A percentile compares a stretch with the other conserved stretches of the same genome.
Evolutionary conservation across 2,113 vertebrate genomes (phyloP).

Genomic region (Chlorodrepanis virens): DNA sequence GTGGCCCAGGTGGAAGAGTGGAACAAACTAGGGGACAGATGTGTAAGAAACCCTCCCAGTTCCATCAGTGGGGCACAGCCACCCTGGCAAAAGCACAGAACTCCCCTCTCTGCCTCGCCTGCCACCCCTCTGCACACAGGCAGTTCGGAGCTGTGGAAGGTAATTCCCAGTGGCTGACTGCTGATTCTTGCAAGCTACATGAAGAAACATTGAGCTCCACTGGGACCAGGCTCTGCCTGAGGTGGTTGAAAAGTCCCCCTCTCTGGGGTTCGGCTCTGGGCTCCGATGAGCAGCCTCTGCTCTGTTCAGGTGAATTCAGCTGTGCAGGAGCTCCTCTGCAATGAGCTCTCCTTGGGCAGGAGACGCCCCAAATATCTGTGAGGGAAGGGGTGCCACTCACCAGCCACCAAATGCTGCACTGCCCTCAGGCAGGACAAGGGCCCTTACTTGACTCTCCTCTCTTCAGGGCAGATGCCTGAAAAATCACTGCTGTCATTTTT

Average conservation of each 20-base stretch:
- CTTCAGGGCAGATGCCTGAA: neutral
- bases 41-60: neutral
- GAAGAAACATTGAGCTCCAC: rapidly evolving
- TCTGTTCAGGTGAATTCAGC: neutral
- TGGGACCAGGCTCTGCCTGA: neutral
- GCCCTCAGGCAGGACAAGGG: neutral
- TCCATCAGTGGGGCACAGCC: neutral
- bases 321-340: neutral
- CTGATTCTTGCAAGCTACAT: rapidly evolving
- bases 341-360: neutral
- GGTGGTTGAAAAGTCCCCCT: neutral
- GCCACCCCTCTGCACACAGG: neutral
- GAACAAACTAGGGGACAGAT: neutral
- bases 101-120: neutral
- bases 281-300: rapidly evolving
- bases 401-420: neutral
- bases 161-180: neutral
- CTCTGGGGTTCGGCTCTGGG: neutral
- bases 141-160: neutral
- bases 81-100: neutral
- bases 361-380: neutral
- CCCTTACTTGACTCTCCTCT: neutral
- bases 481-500: neutral
- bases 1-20: neutral
- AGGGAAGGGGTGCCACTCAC: neutral